Percentiles rank a stretch among this genome's conserved stretches.
Conservation (phyloP, 2,113 vertebrate genomes). For the Petromus typicus region DNA sequence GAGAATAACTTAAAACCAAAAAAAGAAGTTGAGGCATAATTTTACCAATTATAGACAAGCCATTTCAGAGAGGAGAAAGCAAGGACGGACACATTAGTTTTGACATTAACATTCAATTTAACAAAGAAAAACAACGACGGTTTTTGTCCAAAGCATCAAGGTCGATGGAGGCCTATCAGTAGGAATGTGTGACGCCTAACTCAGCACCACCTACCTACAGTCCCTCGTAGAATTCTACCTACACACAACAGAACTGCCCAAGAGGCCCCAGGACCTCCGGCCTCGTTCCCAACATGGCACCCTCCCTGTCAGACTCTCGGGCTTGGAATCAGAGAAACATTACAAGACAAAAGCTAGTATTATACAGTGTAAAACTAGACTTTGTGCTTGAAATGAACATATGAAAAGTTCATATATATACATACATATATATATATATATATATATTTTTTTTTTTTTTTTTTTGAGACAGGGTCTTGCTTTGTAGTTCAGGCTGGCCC, state of each 20-base stretch:
- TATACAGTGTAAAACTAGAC: not conserved
- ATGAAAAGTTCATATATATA: too few relatives aligned
- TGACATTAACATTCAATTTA: not conserved
- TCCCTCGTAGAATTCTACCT: not conserved
- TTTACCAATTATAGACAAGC: not conserved
- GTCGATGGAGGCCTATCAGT: not conserved
- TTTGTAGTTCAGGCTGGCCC: too few relatives aligned
- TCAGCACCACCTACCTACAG: not conserved
- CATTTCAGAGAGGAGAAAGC: not conserved
- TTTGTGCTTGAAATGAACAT: constrained; percentile 16
- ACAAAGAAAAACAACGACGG: not conserved
- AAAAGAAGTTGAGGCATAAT: not conserved
- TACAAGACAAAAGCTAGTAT: constrained; percentile 1
- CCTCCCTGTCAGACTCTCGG: not conserved
- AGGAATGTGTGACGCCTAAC: not conserved
- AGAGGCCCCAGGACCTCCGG: not conserved
- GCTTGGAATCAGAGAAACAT: not conserved
- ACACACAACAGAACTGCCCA: not conserved
- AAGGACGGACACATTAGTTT: not conserved
- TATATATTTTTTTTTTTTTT: too few relatives aligned
- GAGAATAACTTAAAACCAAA: not conserved
- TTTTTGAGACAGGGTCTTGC: too few relatives aligned
- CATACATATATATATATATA: too few relatives aligned
- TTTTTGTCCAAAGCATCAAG: not conserved
- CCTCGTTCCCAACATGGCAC: not conserved